Base-by-base conservation (phyloP, 2,888 invertebrate genomes). In the Trichacis sp. region DNA sequence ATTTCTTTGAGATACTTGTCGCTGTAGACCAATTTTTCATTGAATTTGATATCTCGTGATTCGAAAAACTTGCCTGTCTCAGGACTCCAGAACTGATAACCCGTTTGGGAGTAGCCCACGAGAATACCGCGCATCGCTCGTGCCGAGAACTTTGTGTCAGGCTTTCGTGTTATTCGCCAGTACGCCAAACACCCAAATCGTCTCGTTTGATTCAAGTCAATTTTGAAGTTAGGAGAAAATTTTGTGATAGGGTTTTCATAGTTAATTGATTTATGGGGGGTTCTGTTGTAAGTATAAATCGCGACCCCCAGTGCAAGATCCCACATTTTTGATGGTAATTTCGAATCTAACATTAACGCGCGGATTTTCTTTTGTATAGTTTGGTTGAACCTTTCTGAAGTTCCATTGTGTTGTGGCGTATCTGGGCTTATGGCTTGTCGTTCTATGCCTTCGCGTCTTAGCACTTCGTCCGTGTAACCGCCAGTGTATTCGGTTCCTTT, bases 201-300 rank as follows among this genome's bases (percentile, higher is more conserved):
- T n/a, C n/a, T n/a, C n/a, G n/a, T 33, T 47, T 64, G 48, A 17
- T 54, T 18, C 3, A 66, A 20, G 54, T 64, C 57, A 17, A 29
- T 52, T 19, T 40, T 58, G 9, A 30, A 14, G 1, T 50, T 33
- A 6, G 61, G 62, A 11, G 50, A 46, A 20, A 64, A 59, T 19
- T 45, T 61, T 9, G 24, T 33, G 4, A 67, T 8, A 1, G 58
- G 70, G 63, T 42, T n/a, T n/a, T n/a, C n/a, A n/a, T n/a, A n/a
- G n/a, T n/a, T n/a, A n/a, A n/a, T n/a, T n/a, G n/a, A n/a, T 36
- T 61, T 68, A 33, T 68, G 68, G 2, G 64, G 66, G 1, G 66
- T 71, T 52, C 60, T 52, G 30, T 74, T 73, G 43, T 74, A 73
- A 1, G 58, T 49, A 49, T 72, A 58, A 1, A 67, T 58, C 11